These are phyloP conservation scores for Indicator indicator DNA, from an alignment of 2,113 vertebrate species.

Conservation along the genomic window DNA sequence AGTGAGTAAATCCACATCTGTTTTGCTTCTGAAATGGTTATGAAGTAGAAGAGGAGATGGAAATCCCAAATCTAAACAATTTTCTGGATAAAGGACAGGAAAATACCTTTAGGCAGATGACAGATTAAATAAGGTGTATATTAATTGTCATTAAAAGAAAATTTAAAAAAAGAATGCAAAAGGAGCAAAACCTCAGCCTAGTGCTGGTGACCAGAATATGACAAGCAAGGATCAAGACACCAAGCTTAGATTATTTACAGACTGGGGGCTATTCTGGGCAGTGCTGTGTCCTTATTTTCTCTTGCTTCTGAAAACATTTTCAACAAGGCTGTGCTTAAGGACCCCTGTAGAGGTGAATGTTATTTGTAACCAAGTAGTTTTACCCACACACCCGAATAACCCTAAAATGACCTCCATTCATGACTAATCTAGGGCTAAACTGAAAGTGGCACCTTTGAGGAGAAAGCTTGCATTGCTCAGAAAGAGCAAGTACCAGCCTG, in stretches of 20 bases:
- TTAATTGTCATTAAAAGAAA: background rate
- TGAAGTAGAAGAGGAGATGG: background rate
- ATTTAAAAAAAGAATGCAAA: background rate
- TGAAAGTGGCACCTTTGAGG: background rate
- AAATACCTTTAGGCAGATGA: background rate
- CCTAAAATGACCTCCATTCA: conserved; percentile 12
- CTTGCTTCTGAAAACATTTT: background rate
- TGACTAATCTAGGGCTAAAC: background rate
- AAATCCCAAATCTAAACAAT: background rate
- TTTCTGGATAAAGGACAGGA: background rate
- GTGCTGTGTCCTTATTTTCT: conserved; percentile 19
- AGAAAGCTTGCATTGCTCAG: background rate
- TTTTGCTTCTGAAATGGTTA: background rate
- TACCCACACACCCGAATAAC: conserved; percentile 8
- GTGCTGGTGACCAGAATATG: background rate
- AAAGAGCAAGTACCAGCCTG: background rate
- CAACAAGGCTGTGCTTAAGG: background rate
- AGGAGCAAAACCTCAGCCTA: background rate
- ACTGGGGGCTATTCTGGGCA: background rate
- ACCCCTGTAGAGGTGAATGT: background rate
- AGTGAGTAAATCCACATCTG: background rate
- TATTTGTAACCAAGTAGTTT: background rate
- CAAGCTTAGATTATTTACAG: background rate
- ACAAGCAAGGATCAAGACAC: background rate
- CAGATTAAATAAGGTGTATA: background rate